phyloP scores from a whole-genome alignment of 2,888 invertebrate genomes.

The Lepidocyrtinus sp. region DNA sequence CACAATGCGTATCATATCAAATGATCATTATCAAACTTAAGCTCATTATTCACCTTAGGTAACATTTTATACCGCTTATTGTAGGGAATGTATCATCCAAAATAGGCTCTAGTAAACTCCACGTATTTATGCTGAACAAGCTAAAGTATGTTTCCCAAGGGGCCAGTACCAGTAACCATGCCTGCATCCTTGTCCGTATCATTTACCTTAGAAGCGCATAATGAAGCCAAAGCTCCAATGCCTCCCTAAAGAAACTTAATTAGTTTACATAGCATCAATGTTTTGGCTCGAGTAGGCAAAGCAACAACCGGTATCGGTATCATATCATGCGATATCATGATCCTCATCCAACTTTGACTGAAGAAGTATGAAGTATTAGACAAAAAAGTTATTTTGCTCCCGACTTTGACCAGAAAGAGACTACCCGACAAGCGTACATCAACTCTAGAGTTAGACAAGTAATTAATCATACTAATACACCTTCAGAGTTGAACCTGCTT shows the following conservation, averaged over 20 bases:
- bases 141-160: no score
- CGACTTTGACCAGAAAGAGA: conserved; percentile 6
- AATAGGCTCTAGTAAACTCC: no score
- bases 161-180: neutral
- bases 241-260: conserved; percentile 27
- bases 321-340: neutral
- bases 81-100: no score
- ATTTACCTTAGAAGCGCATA: conserved; percentile 26
- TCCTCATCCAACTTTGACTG: conserved; percentile 5
- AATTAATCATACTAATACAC: conserved; percentile 9
- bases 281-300: neutral
- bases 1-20: conserved; percentile 32
- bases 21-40: conserved; percentile 39
- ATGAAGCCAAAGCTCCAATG: neutral
- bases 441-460: neutral
- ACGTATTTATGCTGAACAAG: no score
- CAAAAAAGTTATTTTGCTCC: conserved; percentile 1
- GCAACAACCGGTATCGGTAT: conserved; percentile 4
- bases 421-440: neutral
- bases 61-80: conserved; percentile 24
- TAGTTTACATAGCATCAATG: conserved; percentile 34
- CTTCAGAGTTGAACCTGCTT: conserved; percentile 11
- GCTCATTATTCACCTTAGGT: conserved; percentile 16
- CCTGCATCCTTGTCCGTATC: conserved; percentile 16
- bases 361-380: conserved; percentile 4